Evolutionary conservation across 2,888 invertebrate genomes (phyloP).

Genomic region (Tipula lateralis): DNA sequence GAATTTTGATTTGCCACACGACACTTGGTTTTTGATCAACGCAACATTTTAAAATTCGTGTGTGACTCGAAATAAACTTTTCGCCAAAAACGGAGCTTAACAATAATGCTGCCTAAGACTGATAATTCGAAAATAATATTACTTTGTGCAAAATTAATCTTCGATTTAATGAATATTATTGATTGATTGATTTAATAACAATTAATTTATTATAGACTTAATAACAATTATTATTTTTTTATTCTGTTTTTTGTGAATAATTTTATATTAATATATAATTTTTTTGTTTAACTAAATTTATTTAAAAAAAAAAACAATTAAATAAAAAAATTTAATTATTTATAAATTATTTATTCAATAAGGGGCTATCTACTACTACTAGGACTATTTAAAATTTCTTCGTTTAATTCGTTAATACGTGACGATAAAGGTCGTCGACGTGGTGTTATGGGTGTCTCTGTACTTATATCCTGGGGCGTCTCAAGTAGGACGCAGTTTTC

Average conservation of each 20-base stretch:
- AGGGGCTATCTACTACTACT: conserved; percentile 37
- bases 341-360: conserved; percentile 32
- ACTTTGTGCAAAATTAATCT: not conserved
- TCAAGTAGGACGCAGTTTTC: conserved; percentile 76
- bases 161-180: not conserved
- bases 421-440: conserved; percentile 49
- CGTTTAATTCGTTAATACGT: conserved; percentile 48
- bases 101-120: not conserved
- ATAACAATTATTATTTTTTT: not conserved
- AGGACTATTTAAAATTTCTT: conserved; percentile 47
- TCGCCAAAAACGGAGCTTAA: not conserved
- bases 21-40: not conserved
- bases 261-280: not conserved
- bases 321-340: not conserved
- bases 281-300: not conserved
- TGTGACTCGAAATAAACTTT: not conserved
- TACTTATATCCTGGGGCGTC: conserved; percentile 58
- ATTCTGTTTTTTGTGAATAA: not conserved
- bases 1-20: not conserved
- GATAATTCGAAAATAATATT: not conserved
- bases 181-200: not conserved
- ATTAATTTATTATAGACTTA: not conserved
- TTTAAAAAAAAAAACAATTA: not conserved
- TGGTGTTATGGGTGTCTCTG: conserved; percentile 44
- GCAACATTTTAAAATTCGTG: not conserved